Evolutionary conservation across 2,888 invertebrate species (phyloP).

Genomic region (Chloromyia formosa): DNA sequence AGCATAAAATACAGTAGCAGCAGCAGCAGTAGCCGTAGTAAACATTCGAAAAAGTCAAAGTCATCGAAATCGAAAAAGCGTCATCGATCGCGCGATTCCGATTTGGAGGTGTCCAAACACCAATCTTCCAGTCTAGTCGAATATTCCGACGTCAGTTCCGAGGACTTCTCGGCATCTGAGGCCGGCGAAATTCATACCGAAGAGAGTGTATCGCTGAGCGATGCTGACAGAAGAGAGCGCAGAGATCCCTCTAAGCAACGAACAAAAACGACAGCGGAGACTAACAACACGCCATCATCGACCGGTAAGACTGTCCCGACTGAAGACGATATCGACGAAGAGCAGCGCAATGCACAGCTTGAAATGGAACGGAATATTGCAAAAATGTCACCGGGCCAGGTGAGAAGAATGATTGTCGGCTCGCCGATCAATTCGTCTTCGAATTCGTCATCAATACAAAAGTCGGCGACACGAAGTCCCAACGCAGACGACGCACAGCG

Average conservation of each 20-base stretch:
- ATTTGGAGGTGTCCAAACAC: slow-evolving; percentile 20
- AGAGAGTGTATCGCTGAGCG: slow-evolving; percentile 67
- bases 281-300: not conserved
- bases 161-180: slow-evolving; percentile 89
- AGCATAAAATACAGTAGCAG: slow-evolving; percentile 48
- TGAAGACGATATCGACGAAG: slow-evolving; percentile 45
- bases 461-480: slow-evolving; percentile 44
- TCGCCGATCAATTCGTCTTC: slow-evolving; percentile 57
- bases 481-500: slow-evolving; percentile 45
- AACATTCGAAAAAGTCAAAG: slow-evolving; percentile 51
- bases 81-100: slow-evolving; percentile 51
- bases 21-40: slow-evolving; percentile 47
- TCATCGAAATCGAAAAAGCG: slow-evolving; percentile 50
- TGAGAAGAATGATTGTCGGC: slow-evolving; percentile 57
- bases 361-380: slow-evolving; percentile 55
- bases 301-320: slow-evolving; percentile 8
- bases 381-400: slow-evolving; percentile 57
- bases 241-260: not conserved
- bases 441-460: slow-evolving; percentile 50
- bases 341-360: slow-evolving; percentile 48
- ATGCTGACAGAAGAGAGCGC: slow-evolving; percentile 24
- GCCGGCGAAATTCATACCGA: slow-evolving; percentile 89
- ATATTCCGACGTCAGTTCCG: slow-evolving; percentile 92
- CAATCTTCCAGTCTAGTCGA: slow-evolving; percentile 64
- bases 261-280: not conserved